Evolutionary conservation across 1,140 invertebrate species (phyloP), one percentile per base, ranked within the genome.

Genomic region (Drosophila busckii): DNA sequence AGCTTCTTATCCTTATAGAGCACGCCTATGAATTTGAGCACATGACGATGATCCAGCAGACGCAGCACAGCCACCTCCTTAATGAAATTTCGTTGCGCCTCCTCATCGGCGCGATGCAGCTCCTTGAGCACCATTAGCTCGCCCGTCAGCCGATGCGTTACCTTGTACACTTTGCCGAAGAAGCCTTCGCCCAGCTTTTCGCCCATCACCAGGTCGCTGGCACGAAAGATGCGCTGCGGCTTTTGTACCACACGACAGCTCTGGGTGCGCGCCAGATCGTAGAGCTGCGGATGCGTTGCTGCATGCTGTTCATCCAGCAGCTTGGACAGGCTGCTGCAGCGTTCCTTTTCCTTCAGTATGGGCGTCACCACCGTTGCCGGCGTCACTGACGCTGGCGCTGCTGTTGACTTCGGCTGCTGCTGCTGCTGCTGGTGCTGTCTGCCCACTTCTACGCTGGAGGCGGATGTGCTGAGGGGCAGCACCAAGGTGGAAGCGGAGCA

Each of bases 81-180:
- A 7, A 98, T 89, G 87, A 98, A 97, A 88, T 96, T 97, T 67
- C 94, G 93, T 78, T 98, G 96, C 0, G 96, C 96, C 83, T 96
- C 95, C 87, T 97, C 96, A 83, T 98, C 96, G 13, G 97, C 95
- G 41, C 95, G 90, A 87, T 97, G 96, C 52, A 98, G 89, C 85
- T 98, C 96, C 85, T 98, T 98, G 8, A 98, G 90, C 35, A 98
- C 97, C 96, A 98, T 97, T 8, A 97, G 93, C 88, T 98, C 96
- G 44, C 93, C 93, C 0, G 96, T 97, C 55, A 95, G 92, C 44
- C 93, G 91, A 86, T 97, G 96, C 2, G 95, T 97, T 12, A 97
- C 96, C 89, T 96, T 94, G 84, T 92, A 96, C 8, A 95, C 94
- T 87, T 97, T 94, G 1, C 96, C 96, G 87, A 97, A 98, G 88